Evolutionary conservation across 2,888 invertebrate genomes (phyloP), one percentile per base, ranked within the genome.

Genomic region (Acronicta psi): DNA sequence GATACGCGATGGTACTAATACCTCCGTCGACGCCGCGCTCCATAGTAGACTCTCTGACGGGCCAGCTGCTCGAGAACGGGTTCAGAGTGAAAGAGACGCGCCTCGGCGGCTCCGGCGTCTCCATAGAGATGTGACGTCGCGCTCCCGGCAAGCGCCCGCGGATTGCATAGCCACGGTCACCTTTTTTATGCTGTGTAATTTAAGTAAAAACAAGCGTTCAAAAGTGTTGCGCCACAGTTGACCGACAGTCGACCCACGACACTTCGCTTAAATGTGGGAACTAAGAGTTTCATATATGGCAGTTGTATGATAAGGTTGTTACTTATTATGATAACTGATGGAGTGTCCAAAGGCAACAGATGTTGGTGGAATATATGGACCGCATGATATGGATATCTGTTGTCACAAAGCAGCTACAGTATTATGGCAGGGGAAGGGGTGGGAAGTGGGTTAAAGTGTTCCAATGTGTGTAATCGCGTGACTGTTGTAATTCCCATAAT

Each of bases 41-140:
- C 2, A 81, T 79, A 2, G 85, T 95, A 17, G 84, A 89, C 43
- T 84, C 87, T 0, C 80, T 96, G 8, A 85, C 87, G 7, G 80
- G 90, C 8, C 89, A 92, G 31, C 88, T 96, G 36, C 83, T 89
- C 2, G 86, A 88, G 31, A 87, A 89, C 50, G 95, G 95, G 1
- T 96, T 95, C 86, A 77, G 89, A 13, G 95, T 95, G 11, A 94
- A 89, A 58, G 92, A 95, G 72, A 95, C 96, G 0, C 85, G 90
- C 13, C 86, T 96, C 20, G 96, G 96, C 0, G 95, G 95, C 1
- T 74, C 87, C 0, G 96, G 96, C 0, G 95, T 96, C 31, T 81
- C 87, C 54, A 87, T 95, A 25, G 90, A 94, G 79, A 88, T 91
- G 87, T 89, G 87, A 90, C 87, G 56, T 51, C 74, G 72, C 68